phyloP scores from a whole-genome alignment of 2,888 invertebrate species.

The Eupithecia subfuscata region DNA sequence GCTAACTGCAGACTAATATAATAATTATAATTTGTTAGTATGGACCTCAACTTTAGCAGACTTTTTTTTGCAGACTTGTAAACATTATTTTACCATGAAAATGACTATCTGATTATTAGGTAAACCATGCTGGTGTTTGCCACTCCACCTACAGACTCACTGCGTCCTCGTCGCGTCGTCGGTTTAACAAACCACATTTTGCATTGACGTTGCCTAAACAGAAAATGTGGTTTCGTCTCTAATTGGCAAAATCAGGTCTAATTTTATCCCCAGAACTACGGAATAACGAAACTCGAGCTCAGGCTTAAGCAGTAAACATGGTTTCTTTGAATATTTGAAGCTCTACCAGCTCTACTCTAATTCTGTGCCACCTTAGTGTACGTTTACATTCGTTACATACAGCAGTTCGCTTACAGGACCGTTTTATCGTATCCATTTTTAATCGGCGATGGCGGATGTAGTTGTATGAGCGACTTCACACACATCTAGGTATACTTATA shows the following conservation, averaged over 20 bases:
- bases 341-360: background rate
- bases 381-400: too few species aligned
- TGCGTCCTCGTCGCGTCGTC: background rate
- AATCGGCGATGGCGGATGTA: too few species aligned
- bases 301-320: background rate
- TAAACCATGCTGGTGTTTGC: background rate
- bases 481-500: too few species aligned
- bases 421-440: too few species aligned
- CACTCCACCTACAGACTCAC: background rate
- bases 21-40: too few species aligned
- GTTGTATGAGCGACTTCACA: too few species aligned
- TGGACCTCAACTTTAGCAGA: too few species aligned
- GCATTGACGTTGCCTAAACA: background rate
- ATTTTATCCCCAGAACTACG: background rate
- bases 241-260: background rate
- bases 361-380: background rate
- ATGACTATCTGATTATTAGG: background rate
- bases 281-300: background rate
- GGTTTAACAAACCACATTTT: background rate
- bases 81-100: too few species aligned
- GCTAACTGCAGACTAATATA: too few species aligned
- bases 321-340: background rate
- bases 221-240: background rate
- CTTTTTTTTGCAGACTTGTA: too few species aligned
- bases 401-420: too few species aligned